phyloP scores from a whole-genome alignment of 2,797 vertebrate species.

The Onychomys leucogaster region DNA sequence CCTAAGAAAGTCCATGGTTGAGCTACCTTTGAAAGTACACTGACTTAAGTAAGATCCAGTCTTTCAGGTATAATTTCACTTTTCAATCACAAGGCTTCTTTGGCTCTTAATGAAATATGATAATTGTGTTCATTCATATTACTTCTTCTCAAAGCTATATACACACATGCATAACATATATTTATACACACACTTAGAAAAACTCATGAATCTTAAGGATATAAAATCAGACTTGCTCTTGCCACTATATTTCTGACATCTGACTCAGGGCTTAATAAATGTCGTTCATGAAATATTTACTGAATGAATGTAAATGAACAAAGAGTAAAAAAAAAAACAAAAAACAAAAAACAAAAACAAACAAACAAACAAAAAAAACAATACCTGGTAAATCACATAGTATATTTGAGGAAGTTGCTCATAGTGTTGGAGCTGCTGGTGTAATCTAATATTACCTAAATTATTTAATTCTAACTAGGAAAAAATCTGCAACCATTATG shows the following conservation, averaged over 20 bases:
- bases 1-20: background rate
- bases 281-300: background rate
- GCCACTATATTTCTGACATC: background rate
- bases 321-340: background rate
- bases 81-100: background rate
- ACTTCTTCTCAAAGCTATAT: background rate
- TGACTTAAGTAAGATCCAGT: background rate
- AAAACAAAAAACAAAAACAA: too few relatives aligned
- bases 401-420: background rate
- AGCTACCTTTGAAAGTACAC: background rate
- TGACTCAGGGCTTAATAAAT: background rate
- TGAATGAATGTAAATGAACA: background rate
- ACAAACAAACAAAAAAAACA: too few relatives aligned
- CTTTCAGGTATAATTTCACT: background rate
- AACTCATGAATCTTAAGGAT: background rate
- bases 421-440: background rate
- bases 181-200: too few relatives aligned
- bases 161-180: background rate
- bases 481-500: background rate
- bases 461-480: slow-evolving; percentile 1
- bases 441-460: background rate
- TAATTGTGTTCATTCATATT: background rate
- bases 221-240: background rate
- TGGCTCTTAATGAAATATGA: background rate
- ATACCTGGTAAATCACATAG: background rate